Evolutionary conservation across 2,888 invertebrate species (phyloP), one percentile per base, ranked within the genome.

Genomic region (Graphium colonna): DNA sequence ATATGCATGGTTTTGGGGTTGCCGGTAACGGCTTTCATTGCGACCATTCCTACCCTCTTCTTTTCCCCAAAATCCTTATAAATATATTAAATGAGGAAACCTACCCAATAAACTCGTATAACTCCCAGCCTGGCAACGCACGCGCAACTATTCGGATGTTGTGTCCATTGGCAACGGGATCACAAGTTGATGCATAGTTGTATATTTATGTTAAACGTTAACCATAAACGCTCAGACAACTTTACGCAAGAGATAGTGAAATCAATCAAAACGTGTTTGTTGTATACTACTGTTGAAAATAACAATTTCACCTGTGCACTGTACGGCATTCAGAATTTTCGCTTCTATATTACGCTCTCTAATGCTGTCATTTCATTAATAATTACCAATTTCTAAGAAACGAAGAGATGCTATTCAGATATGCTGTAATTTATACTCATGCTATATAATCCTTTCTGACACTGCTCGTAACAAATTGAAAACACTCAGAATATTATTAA

Each of bases 331-430:
- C 13, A 8, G n/a, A n/a, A 13, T 9, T 36, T 12, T 39, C 28
- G 15, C 41, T 36, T 36, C 13, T 36, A 12, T 12, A 36, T 12
- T 13, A 36, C 17, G 36, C 36, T 42, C 42, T 42, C 38, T 42
- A 48, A 47, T 36, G 15, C 31, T 21, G 48, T 39, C 43, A 53
- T 38, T 49, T 39, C 17, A 15, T 49, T 53, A 49, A 49, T 53
- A 53, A 48, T 44, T 49, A 18, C 44, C 43, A 38, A 53, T 48
- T 48, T 44, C 53, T 40, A 7, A 40, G 39, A 44, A 53, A 31
- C 31, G 41, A 18, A n/a, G n/a, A 43, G 15, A 17, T 9, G 39
- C 41, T 53, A 18, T 44, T 44, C 31, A 49, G 16, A 48, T 49
- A 49, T 18, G 43, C 40, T 39, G 39, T 49, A 44, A 44, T 53